Evolutionary conservation across 2,113 vertebrate species (phyloP), one percentile per base, ranked within the genome.

Genomic region (Hypanus sabinus): DNA sequence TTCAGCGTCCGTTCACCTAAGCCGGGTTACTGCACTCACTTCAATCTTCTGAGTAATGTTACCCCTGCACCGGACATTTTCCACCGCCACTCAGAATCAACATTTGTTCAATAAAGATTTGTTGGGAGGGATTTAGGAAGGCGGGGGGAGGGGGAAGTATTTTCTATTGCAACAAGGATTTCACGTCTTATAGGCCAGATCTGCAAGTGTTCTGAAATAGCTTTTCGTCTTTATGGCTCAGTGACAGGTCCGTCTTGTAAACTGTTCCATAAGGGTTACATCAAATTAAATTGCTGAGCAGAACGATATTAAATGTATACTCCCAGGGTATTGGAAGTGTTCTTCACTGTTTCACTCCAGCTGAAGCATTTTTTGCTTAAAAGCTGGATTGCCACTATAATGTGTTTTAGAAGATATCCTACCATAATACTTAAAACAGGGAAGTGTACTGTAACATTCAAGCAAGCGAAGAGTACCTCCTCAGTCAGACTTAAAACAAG

Each of bases 251-350:
- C 68, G 3, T 93, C 36, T 55, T 73, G 70, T 73, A 93, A 93
- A 93, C 20, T 93, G 91, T 24, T 93, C 36, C 91, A 93, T 93
- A 55, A 73, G 91, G 70, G 22, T n/a, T 75, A 38, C 91, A 93
- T 93, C 70, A 93, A 93, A 73, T 73, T 93, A 93, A 93, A 55
- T 55, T 93, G 70, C 70, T 55, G 2, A 38, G 70, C 18, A 65
- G 60, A 68, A 93, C 12, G 68, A 93, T 73, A 93, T 73, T 93
- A 93, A 93, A 70, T 73, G 20, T 93, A 55, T 73, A 38, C 38
- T 71, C 70, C 70, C 85, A 20, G 85, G 60, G 30, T 20, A 90
- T n/a, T 16, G 60, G 60, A 68, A 60, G 85, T 90, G 85, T 33
- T 55, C 68, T 93, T 73, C 91, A 18, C 91, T 75, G 36, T 73